Evolutionary conservation across 2,888 invertebrate genomes (phyloP), one percentile per base, ranked within the genome.

Genomic region (Agonopterix arenella): DNA sequence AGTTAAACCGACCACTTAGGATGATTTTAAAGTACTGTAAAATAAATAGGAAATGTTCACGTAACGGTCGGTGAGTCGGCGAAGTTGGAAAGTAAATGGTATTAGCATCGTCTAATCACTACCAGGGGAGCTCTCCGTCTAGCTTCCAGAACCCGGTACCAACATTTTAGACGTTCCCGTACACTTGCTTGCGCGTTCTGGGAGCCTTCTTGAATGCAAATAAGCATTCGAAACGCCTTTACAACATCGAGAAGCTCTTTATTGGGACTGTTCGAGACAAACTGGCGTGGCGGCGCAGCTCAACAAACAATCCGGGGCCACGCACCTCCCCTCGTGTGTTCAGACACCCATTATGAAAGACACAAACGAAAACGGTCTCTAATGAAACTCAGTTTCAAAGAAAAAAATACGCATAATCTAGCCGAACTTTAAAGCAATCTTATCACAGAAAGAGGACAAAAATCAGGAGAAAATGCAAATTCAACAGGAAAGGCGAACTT

Each of bases 91-190:
- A 84, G 84, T 86, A 85, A 86, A 86, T 82, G 86, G 81, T 85
- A 89, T 88, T 86, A 86, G 84, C 84, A 83, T 80, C 79, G 83
- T 80, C 80, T 88, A 88, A 89, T 89, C 84, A 84, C 88, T 80
- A 76, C 73, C 88, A 71, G 67, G 88, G 88, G 86, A 86, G 84
- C 83, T 66, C 67, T 86, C 66, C 64, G 73, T 80, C 78, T 79
- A 74, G 73, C 66, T 72, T 71, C 72, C 66, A 58, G 68, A 74
- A 69, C 72, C 64, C 69, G 63, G 66, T 68, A 70, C 67, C 66
- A 64, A 66, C 73, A 65, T 46, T 52, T 49, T 47, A 72, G 65
- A 69, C 76, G 80, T 77, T 80, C 74, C 74, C 77, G 76, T 79
- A 83, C 80, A 77, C 79, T 80, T 73, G 74, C 81, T 80, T 73